phyloP scores from a whole-genome alignment of 1,140 invertebrate genomes.

The Dolichoris vasculosae region DNA sequence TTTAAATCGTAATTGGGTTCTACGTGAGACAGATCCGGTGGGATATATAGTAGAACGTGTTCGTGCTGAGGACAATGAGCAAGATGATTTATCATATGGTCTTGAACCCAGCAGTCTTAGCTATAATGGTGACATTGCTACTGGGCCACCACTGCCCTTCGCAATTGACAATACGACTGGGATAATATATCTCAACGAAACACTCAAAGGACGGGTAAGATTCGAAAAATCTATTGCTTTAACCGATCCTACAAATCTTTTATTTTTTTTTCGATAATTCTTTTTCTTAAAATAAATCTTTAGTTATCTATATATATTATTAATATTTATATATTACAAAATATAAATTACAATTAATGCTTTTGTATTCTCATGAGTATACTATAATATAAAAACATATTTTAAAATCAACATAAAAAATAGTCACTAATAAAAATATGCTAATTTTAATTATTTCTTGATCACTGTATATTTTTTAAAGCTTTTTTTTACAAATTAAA shows the following conservation, averaged over 20 bases:
- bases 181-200: constrained; percentile 81
- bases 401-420: no score
- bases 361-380: no score
- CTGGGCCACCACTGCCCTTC: constrained; percentile 76
- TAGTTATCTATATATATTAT: no score
- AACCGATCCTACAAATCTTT: background rate
- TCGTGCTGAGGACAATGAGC: constrained; percentile 78
- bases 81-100: constrained; percentile 78
- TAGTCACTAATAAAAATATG: no score
- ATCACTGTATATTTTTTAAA: no score
- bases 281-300: background rate
- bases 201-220: constrained; percentile 80
- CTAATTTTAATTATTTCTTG: no score
- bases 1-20: constrained; percentile 80
- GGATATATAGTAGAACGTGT: constrained; percentile 79
- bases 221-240: background rate
- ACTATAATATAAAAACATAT: no score
- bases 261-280: background rate
- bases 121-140: constrained; percentile 61
- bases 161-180: constrained; percentile 81
- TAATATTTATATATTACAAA: background rate
- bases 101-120: constrained; percentile 74
- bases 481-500: no score
- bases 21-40: constrained; percentile 79
- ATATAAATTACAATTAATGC: background rate